Evolutionary conservation across 2,797 vertebrate genomes (phyloP), one percentile per base, ranked within the genome.

Genomic region (Staurois parvus): DNA sequence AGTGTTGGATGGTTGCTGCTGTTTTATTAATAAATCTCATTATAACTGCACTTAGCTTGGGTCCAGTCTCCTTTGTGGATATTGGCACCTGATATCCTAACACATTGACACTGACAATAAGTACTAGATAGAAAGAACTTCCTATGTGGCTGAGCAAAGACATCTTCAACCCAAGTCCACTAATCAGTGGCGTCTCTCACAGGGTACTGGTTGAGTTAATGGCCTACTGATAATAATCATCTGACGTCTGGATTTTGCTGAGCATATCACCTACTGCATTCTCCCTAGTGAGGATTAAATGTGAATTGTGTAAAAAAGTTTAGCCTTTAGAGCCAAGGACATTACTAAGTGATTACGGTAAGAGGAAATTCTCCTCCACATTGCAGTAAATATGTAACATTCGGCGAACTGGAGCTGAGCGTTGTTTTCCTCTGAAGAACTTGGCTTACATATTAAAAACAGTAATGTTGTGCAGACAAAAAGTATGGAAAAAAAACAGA

Each of bases 341-440:
- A 81, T 26, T 48, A 28, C 24, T n/a, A 32, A 81, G 72, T 17
- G 26, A 64, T 82, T 82, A 74, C 80, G 40, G 69, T 62, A 82
- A 82, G 62, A 82, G 80, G 80, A 82, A 82, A 75, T 66, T 64
- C 59, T 67, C 29, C 67, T 52, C 67, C 19, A 52, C 19, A 48
- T 74, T 42, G 40, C 80, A 82, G 80, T 75, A 82, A 82, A 82
- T 73, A 75, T 74, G 70, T 40, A 64, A 66, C 69, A 45, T 9
- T 17, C 6, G 12, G 56, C 28, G 13, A 45, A 66, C 21, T 29
- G 26, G 26, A n/a, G 52, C 56, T 59, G 40, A 32, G 19, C 17
- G 24, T 66, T 42, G 69, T 40, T 37, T 62, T 59, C 29, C 8
- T 30, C 26, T 0, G 34, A 37, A 28, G 52, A 73, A 73, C 34